Evolutionary conservation across 92 coral and sea anemone genomes (phyloP).

Genomic region (Actinernus sp.): DNA sequence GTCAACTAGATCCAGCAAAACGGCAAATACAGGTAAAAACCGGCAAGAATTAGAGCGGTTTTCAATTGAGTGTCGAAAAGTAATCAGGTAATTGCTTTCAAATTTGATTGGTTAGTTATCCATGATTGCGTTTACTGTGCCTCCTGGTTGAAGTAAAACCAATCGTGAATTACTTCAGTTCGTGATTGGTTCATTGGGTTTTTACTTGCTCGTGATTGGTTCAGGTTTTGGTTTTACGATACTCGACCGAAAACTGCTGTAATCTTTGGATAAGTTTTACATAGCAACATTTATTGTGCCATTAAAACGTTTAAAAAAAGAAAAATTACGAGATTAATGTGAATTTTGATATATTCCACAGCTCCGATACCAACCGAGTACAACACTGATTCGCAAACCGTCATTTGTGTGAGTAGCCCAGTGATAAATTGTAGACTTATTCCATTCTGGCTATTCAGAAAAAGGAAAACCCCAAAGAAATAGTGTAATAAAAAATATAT

Average conservation of each 20-base stretch:
- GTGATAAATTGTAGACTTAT: not conserved
- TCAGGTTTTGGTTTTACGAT: too few species aligned
- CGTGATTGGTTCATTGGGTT: not conserved
- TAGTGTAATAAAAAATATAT: not conserved
- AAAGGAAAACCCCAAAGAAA: not conserved
- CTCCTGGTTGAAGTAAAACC: too few species aligned
- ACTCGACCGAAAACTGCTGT: too few species aligned
- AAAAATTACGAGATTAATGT: not conserved
- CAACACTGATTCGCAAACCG: constrained; percentile 42
- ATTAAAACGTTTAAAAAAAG: too few species aligned
- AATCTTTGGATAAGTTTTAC: too few species aligned
- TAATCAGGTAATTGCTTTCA: not conserved
- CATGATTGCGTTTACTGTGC: too few species aligned
- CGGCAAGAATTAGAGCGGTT: too few species aligned
- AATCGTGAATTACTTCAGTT: not conserved
- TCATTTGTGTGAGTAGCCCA: constrained; percentile 60
- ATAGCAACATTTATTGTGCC: too few species aligned
- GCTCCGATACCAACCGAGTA: constrained; percentile 78
- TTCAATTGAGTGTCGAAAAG: not conserved
- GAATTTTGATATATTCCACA: constrained; percentile 4
- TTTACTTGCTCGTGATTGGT: too few species aligned
- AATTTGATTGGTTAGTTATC: too few species aligned
- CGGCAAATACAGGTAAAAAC: constrained; percentile 87
- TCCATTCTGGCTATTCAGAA: not conserved
- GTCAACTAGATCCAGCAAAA: constrained; percentile 74